Conservation (phyloP, 2,113 vertebrate species). For the Caretta caretta region DNA sequence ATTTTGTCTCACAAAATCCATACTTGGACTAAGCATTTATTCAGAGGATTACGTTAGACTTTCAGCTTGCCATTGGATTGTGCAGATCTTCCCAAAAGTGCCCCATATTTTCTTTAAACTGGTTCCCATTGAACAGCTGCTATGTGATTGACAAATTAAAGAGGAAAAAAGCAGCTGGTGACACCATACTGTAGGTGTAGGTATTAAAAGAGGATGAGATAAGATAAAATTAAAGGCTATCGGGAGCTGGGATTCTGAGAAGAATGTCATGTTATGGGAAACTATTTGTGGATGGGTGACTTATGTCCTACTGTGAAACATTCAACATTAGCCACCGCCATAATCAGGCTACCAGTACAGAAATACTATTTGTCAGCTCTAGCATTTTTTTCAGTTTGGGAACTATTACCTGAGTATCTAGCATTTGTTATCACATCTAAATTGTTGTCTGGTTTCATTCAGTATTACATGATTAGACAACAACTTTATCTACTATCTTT, state of each 20-base stretch:
- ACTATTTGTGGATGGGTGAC: rapidly evolving
- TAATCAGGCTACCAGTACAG: background rate
- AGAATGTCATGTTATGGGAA: background rate
- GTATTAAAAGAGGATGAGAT: background rate
- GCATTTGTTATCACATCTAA: background rate
- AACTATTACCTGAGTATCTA: background rate
- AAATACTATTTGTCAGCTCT: background rate
- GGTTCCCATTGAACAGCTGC: background rate
- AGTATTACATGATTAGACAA: background rate
- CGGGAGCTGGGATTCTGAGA: background rate
- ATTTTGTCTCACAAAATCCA: background rate
- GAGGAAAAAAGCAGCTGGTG: background rate
- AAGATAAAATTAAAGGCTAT: background rate
- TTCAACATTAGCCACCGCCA: background rate
- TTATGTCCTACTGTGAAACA: background rate
- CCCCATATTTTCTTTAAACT: background rate
- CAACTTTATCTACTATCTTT: background rate
- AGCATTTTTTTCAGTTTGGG: background rate
- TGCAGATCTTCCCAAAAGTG: background rate
- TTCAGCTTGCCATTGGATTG: background rate
- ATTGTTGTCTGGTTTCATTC: background rate
- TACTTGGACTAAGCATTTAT: background rate
- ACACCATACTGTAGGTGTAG: background rate
- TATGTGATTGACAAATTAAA: background rate
- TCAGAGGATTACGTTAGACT: background rate